Conservation (phyloP, 2,797 vertebrate genomes). For the Prionace glauca region DNA sequence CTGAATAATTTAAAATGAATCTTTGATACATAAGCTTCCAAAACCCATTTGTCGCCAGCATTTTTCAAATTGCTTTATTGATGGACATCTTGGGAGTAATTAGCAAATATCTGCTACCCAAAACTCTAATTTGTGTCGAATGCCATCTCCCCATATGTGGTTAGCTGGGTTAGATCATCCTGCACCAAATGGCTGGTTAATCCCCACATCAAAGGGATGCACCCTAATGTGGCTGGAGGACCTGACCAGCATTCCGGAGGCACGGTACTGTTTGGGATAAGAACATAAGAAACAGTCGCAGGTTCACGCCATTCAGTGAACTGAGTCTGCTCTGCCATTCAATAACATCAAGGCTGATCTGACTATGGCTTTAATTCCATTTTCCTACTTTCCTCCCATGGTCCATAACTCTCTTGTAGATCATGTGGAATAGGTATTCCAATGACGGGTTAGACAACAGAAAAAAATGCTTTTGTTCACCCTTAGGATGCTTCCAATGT, state of each 20-base stretch:
- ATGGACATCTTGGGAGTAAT: neutral
- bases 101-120: neutral
- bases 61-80: neutral
- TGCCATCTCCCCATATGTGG: neutral
- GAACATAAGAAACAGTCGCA: no score
- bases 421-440: neutral
- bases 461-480: neutral
- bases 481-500: neutral
- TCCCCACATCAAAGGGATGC: neutral
- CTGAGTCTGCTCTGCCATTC: no score
- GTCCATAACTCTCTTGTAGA: neutral
- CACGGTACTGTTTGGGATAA: neutral
- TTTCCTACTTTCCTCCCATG: no score
- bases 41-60: neutral
- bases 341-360: no score
- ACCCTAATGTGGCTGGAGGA: neutral
- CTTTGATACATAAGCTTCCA: neutral
- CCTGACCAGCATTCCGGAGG: neutral
- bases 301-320: no score
- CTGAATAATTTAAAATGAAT: neutral
- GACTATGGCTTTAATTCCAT: no score
- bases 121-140: neutral
- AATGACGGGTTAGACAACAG: neutral
- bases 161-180: neutral
- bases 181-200: neutral